Evolutionary conservation across 2,113 vertebrate genomes (phyloP).

Genomic region (Psittacula cyanocephala): DNA sequence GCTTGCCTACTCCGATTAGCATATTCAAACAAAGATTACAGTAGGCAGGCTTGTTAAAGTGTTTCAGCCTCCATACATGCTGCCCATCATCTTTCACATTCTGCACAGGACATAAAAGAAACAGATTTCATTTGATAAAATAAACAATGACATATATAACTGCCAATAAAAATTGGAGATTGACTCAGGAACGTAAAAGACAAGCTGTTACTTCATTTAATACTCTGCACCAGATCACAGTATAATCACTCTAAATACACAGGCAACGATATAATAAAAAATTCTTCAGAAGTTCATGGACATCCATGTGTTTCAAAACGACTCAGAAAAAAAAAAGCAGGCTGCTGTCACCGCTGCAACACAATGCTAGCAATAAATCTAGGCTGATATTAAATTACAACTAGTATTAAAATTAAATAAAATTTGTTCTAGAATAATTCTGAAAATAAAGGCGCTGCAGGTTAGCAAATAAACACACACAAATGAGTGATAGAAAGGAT

Average conservation of each 20-base stretch:
- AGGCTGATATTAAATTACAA: background rate
- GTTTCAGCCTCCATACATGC: conserved; percentile 94
- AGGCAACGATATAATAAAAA: conserved; percentile 14
- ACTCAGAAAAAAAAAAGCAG: background rate
- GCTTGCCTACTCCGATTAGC: conserved; percentile 92
- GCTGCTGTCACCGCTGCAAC: background rate
- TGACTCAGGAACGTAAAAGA: conserved; percentile 61
- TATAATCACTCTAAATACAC: conserved; percentile 49
- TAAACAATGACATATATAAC: conserved; percentile 56
- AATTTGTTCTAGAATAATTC: background rate
- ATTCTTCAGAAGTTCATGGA: background rate
- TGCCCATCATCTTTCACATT: conserved; percentile 96
- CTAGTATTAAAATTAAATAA: background rate
- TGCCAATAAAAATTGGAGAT: conserved; percentile 69
- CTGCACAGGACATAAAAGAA: conserved; percentile 74
- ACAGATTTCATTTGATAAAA: conserved; percentile 73
- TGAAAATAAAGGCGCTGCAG: background rate
- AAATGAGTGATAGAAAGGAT: accelerated
- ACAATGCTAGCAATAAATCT: background rate
- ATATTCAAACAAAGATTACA: conserved; percentile 96
- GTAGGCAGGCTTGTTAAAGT: conserved; percentile 96
- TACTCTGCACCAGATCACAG: conserved; percentile 51
- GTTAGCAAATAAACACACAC: background rate
- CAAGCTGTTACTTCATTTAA: conserved; percentile 74
- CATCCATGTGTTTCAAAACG: background rate